Percentiles rank a stretch among this genome's conserved stretches.
Conservation (phyloP, 1,140 invertebrate genomes). For the Pteromalus puparum region DNA sequence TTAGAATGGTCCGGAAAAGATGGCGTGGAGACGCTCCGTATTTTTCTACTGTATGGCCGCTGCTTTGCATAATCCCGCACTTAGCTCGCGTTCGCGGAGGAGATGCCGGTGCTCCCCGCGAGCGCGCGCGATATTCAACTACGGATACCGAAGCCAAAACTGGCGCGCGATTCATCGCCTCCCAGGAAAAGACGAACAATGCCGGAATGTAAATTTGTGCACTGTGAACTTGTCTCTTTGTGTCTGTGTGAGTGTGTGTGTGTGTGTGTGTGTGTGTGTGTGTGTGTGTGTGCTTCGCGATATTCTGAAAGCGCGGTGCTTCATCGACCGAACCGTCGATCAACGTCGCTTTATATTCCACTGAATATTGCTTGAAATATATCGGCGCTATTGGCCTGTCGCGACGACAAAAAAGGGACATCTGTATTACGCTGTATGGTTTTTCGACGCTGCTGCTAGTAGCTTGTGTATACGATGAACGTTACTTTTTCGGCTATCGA, state of each 20-base stretch:
- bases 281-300: neutral
- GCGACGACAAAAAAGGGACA: slow-evolving; percentile 37
- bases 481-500: too few relatives aligned
- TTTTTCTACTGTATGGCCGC: slow-evolving; percentile 77
- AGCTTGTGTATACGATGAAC: neutral
- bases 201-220: slow-evolving; percentile 47
- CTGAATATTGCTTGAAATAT: slow-evolving; percentile 50
- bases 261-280: neutral
- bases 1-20: slow-evolving; percentile 77
- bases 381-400: slow-evolving; percentile 44
- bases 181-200: slow-evolving; percentile 52
- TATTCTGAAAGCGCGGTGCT: slow-evolving; percentile 22
- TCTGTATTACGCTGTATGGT: slow-evolving; percentile 37
- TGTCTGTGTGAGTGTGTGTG: too few relatives aligned
- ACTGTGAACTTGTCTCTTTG: slow-evolving; percentile 19
- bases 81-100: slow-evolving; percentile 68
- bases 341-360: slow-evolving; percentile 40
- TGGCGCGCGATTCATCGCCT: slow-evolving; percentile 41
- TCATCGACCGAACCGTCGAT: slow-evolving; percentile 42
- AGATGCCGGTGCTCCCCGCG: slow-evolving; percentile 26
- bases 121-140: slow-evolving; percentile 16
- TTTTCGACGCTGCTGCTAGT: neutral
- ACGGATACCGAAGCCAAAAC: slow-evolving; percentile 44
- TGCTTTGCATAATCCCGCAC: slow-evolving; percentile 77
- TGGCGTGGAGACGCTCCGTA: slow-evolving; percentile 76